phyloP scores from a whole-genome alignment of 2,113 vertebrate species.

The Atrichornis clamosus region DNA sequence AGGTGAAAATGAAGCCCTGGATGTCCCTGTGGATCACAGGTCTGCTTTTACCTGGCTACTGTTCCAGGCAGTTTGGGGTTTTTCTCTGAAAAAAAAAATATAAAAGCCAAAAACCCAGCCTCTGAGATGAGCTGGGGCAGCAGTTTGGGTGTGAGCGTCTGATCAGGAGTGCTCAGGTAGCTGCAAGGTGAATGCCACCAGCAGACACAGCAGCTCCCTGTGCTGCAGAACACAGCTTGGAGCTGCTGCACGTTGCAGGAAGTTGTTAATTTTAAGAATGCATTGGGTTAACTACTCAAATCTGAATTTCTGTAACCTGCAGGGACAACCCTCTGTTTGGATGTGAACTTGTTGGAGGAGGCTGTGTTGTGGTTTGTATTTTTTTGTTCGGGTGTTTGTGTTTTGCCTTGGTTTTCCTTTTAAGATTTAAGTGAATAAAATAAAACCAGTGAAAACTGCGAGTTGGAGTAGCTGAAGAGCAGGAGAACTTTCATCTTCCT shows the following conservation, averaged over 20 bases:
- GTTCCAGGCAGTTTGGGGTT: background rate
- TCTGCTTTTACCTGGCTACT: background rate
- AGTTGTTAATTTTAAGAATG: background rate
- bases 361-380: background rate
- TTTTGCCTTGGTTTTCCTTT: background rate
- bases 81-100: background rate
- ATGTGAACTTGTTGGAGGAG: background rate
- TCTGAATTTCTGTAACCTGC: background rate
- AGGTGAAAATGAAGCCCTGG: background rate
- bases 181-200: background rate
- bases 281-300: background rate
- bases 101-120: background rate
- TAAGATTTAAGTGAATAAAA: background rate
- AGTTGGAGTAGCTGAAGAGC: background rate
- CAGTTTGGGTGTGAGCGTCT: background rate
- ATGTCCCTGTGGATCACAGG: background rate
- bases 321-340: background rate
- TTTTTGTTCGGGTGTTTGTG: background rate
- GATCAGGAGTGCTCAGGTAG: fast-evolving
- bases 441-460: background rate
- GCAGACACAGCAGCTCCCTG: background rate
- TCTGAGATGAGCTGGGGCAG: background rate
- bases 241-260: background rate
- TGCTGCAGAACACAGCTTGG: fast-evolving
- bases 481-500: background rate